Evolutionary conservation across 2,888 invertebrate genomes (phyloP).

Genomic region (Dicranocentrus wangi): DNA sequence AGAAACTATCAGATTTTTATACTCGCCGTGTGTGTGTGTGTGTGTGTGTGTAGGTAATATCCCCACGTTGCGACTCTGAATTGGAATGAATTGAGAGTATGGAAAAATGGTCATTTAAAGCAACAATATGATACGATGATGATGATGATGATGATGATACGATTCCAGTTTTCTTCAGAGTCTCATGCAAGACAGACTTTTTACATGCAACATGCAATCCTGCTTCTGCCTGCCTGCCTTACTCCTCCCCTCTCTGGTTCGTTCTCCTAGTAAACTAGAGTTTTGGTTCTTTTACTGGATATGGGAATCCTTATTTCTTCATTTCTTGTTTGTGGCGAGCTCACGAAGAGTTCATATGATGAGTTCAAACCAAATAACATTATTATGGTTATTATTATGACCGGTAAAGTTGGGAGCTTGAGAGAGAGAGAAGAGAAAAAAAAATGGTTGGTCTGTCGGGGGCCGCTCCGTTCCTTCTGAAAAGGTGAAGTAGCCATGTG

Average conservation of each 20-base stretch:
- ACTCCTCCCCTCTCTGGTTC: too few relatives aligned
- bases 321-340: conserved; percentile 36
- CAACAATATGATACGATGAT: neutral
- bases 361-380: conserved; percentile 54
- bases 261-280: too few relatives aligned
- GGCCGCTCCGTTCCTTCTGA: conserved; percentile 17
- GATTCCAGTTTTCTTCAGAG: neutral
- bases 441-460: conserved; percentile 48
- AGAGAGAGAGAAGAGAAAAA: conserved; percentile 19
- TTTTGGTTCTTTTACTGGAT: too few relatives aligned
- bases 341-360: conserved; percentile 1
- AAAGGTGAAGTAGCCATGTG: conserved; percentile 54
- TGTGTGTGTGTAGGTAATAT: too few relatives aligned
- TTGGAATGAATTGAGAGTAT: neutral
- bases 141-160: conserved; percentile 5
- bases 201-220: too few relatives aligned
- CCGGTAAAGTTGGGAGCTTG: conserved; percentile 55
- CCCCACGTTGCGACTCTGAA: too few relatives aligned
- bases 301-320: conserved; percentile 22
- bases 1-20: too few relatives aligned
- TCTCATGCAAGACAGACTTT: too few relatives aligned
- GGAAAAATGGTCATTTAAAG: conserved; percentile 21
- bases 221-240: too few relatives aligned
- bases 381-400: conserved; percentile 61
- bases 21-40: too few relatives aligned